A percentile compares a stretch with the other conserved stretches of the same genome.
Evolutionary conservation across 2,797 vertebrate species (phyloP).

Genomic region (Sparus aurata): DNA sequence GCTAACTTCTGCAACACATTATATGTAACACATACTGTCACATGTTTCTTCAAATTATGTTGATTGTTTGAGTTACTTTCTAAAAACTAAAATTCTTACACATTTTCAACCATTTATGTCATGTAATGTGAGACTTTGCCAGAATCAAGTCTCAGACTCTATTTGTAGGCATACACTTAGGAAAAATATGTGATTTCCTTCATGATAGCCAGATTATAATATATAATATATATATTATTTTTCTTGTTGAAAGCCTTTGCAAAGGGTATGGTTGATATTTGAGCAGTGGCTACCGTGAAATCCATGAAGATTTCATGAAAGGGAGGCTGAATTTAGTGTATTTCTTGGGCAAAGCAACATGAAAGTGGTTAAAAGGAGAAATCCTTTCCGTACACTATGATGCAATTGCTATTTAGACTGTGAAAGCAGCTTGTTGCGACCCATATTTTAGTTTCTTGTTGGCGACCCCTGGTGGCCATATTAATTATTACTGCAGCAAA

Average conservation of each 20-base stretch:
- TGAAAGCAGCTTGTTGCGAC: too few species aligned
- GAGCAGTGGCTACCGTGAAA: not conserved
- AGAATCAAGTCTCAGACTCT: too few species aligned
- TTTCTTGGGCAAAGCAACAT: not conserved
- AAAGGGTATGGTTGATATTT: not conserved
- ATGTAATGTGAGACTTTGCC: not conserved
- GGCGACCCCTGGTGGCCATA: too few species aligned
- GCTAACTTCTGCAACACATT: too few species aligned
- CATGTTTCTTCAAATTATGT: too few species aligned
- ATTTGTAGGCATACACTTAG: not conserved
- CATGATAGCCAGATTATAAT: not conserved
- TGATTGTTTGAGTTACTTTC: too few species aligned
- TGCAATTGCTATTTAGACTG: too few species aligned
- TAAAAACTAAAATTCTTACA: too few species aligned
- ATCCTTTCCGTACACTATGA: not conserved
- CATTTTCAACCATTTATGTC: not conserved
- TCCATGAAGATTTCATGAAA: not conserved
- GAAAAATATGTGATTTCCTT: not conserved
- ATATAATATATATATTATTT: too few species aligned
- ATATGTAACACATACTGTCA: too few species aligned
- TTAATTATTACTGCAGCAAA: too few species aligned
- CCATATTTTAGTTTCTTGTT: too few species aligned
- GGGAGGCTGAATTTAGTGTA: not conserved
- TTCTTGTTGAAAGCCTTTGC: not conserved
- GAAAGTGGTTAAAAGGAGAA: conserved; percentile 1